Conservation (phyloP, 2,888 invertebrate species). For the Ormyrus nitidulus region DNA sequence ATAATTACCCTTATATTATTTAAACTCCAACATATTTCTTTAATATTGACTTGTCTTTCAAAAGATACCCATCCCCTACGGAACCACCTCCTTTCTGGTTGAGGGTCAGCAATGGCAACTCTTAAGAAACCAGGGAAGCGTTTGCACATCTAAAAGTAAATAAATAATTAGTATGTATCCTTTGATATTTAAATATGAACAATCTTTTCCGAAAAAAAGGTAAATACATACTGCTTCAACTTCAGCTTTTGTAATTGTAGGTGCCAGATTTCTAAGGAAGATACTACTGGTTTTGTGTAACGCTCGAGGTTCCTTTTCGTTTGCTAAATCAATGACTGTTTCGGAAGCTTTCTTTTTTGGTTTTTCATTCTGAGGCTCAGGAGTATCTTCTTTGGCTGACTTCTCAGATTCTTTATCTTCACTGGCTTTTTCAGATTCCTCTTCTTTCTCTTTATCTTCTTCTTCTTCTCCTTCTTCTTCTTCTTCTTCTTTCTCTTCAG, state of each 20-base stretch:
- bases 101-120: conserved; percentile 97
- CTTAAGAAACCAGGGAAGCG: conserved; percentile 95
- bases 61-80: conserved; percentile 99
- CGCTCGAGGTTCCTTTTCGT: conserved; percentile 80
- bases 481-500: conserved; percentile 62
- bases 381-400: conserved; percentile 67
- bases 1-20: conserved; percentile 89
- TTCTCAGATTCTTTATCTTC: conserved; percentile 69
- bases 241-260: conserved; percentile 96
- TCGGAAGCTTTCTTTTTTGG: conserved; percentile 73
- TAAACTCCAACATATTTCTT: conserved; percentile 99
- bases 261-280: conserved; percentile 95
- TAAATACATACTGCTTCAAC: conserved; percentile 89
- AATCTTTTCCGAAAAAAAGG: conserved; percentile 17
- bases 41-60: conserved; percentile 96
- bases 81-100: conserved; percentile 96
- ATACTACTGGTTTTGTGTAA: conserved; percentile 98
- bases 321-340: conserved; percentile 73
- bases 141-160: conserved; percentile 84
- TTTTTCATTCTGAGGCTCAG: conserved; percentile 75
- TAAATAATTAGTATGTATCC: conserved; percentile 9
- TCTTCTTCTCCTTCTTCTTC: conserved; percentile 66
- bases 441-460: conserved; percentile 48
- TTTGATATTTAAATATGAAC: conserved; percentile 34
- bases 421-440: conserved; percentile 54